phyloP scores from a whole-genome alignment of 2,113 vertebrate species.

The Tachuris rubrigastra region DNA sequence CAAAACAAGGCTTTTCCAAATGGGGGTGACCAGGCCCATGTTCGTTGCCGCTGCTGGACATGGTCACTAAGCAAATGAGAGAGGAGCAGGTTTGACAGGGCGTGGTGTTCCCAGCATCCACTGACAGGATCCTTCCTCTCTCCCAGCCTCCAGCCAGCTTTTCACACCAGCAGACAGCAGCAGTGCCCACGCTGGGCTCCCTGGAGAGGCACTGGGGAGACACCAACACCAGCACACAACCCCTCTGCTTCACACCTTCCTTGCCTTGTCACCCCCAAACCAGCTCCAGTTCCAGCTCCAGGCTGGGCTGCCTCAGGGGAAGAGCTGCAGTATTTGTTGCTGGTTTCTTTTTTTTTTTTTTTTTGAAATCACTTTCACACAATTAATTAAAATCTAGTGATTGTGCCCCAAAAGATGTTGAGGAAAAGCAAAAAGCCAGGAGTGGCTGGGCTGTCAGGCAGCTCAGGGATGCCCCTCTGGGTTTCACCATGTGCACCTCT shows the following conservation, averaged over 20 bases:
- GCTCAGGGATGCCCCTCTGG: neutral
- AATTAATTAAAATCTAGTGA: constrained; percentile 8
- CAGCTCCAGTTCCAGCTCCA: neutral
- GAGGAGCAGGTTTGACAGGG: constrained; percentile 27
- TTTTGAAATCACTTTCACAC: neutral
- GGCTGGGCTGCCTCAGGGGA: neutral
- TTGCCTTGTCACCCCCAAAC: fast-evolving
- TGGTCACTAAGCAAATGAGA: constrained; percentile 21
- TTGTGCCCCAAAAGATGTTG: neutral
- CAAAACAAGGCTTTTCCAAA: neutral
- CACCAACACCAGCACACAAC: neutral
- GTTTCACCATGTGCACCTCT: fast-evolving
- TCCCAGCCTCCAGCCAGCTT: constrained; percentile 8
- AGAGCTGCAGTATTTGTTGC: neutral
- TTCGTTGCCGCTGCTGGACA: fast-evolving
- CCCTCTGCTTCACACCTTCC: neutral
- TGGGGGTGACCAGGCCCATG: neutral
- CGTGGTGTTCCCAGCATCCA: neutral
- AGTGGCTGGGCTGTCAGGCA: neutral
- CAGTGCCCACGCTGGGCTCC: neutral
- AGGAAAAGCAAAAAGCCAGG: neutral
- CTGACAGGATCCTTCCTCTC: neutral
- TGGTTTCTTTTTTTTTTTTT: neutral
- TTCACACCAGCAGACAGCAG: neutral
- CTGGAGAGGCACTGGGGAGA: neutral